Evolutionary conservation across 2,888 invertebrate genomes (phyloP).

Genomic region (Nephrotoma guestfalica): DNA sequence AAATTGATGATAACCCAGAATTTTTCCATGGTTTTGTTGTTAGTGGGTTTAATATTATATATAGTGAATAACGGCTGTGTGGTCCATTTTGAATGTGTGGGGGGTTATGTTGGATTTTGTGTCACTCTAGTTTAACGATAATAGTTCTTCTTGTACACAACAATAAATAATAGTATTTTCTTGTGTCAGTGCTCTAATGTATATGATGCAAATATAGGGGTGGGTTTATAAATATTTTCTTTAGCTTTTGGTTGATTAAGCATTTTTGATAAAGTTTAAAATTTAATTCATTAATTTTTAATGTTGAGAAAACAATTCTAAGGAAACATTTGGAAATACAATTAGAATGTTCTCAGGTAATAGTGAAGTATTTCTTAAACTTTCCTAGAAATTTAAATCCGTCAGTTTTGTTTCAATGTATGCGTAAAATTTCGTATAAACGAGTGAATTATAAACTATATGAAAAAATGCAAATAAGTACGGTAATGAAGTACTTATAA

Average conservation of each 20-base stretch:
- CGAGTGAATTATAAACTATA: too few relatives aligned
- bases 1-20: neutral
- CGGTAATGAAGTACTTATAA: too few relatives aligned
- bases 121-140: neutral
- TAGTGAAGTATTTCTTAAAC: too few relatives aligned
- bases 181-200: neutral
- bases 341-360: too few relatives aligned
- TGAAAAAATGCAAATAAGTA: too few relatives aligned
- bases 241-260: neutral
- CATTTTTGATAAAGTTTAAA: neutral
- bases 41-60: neutral
- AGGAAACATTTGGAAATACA: too few relatives aligned
- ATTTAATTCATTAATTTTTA: too few relatives aligned
- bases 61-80: neutral
- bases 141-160: neutral
- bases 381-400: too few relatives aligned
- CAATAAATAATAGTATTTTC: neutral
- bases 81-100: neutral
- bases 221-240: neutral
- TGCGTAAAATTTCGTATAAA: too few relatives aligned
- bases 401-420: too few relatives aligned
- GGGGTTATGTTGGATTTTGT: neutral
- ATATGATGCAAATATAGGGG: neutral
- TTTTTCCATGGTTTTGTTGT: neutral
- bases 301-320: too few relatives aligned